Evolutionary conservation across 1,140 invertebrate species (phyloP).

Genomic region (Neodiprion lecontei): DNA sequence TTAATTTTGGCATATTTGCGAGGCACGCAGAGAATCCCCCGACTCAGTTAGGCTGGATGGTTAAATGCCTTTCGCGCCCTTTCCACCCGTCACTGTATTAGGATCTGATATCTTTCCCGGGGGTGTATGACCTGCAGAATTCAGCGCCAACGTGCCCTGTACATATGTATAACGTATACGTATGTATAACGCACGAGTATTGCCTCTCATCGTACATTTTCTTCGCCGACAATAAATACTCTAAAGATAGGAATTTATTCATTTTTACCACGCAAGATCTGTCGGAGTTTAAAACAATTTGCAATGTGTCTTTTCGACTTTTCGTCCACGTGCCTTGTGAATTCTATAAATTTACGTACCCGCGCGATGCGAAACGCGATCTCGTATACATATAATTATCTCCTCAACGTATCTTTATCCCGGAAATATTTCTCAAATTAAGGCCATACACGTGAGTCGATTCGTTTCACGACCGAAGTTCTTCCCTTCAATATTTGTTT

Average conservation of each 20-base stretch:
- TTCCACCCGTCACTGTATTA: not conserved
- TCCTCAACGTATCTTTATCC: not conserved
- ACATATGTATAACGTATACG: not conserved
- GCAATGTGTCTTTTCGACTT: not conserved
- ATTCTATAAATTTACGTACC: not conserved
- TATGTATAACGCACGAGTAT: not conserved
- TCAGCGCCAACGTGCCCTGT: not conserved
- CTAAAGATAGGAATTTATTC: not conserved
- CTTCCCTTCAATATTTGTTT: too few relatives aligned
- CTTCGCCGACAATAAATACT: too few relatives aligned
- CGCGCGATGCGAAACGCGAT: not conserved
- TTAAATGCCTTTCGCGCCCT: not conserved
- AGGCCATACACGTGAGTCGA: too few relatives aligned
- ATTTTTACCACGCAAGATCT: not conserved
- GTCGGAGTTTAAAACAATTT: not conserved
- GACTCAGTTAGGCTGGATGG: not conserved
- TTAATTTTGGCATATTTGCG: constrained; percentile 7
- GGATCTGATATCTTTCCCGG: constrained; percentile 1
- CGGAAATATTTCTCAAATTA: too few relatives aligned
- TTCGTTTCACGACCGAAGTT: too few relatives aligned
- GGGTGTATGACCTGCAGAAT: not conserved
- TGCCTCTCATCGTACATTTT: too few relatives aligned
- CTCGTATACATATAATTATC: not conserved
- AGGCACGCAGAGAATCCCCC: constrained; percentile 4
- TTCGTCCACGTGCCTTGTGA: not conserved